Base-by-base conservation (phyloP, 2,797 vertebrate species). In the Tympanoctomys barrerae region DNA sequence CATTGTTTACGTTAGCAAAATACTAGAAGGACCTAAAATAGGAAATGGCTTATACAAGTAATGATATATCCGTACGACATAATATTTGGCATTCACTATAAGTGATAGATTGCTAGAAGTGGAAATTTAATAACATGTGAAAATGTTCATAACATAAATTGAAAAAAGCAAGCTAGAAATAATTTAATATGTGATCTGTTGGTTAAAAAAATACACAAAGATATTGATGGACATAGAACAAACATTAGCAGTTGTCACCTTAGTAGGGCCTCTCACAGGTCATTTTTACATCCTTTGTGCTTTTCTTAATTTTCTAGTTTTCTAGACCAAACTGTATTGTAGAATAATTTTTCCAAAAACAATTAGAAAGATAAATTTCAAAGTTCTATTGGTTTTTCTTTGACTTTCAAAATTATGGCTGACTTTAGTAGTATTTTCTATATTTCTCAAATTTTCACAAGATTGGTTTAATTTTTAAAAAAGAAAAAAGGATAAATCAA, bases 291-390 rank as follows among this genome's bases (percentile, higher is more conserved):
- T 73, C 62, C 22, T 78, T 75, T 62, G 39, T 89, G 61, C 22
- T 90, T 96, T 94, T 89, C 42, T 85, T 57, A 95, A 86, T 59
- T 94, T 94, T 66, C 31, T 26, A 83, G 91, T 80, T 94, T 95
- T 87, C 57, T 75, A 93, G 6, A 66, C 28, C 61, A 82, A 94
- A 81, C 24, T 54, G 9, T 78, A 81, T 77, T 84, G 95, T 79
- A n/a, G 93, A 87, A 31, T 87, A 81, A n/a, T 90, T 84, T 75
- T 93, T 85, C 59, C 28, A 80, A 92, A 28, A 71, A 62, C 18
- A 87, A 59, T n/a, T 57, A 59, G 33, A 91, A 91, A 83, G 70
- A 88, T 54, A 66, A 2, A 71, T 84, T 92, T 92, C 49, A 81
- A 94, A 85, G 26, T 87, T 96, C 64, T 79, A 42, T 12, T 64